Evolutionary conservation across 2,888 invertebrate species (phyloP).

Genomic region (Fragum sueziense): DNA sequence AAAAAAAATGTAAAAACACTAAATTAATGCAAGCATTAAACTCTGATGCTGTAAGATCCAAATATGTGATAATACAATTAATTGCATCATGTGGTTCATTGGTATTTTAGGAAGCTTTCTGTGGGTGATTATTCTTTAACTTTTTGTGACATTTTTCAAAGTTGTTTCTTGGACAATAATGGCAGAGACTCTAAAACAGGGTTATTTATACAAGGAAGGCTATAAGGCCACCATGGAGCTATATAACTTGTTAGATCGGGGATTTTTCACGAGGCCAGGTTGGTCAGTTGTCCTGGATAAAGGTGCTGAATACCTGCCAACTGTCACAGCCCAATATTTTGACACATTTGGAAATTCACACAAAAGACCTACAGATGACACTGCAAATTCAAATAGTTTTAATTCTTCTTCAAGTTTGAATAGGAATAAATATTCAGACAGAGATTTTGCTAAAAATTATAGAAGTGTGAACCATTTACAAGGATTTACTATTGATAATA

Average conservation of each 20-base stretch:
- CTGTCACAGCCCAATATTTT: slow-evolving; percentile 12
- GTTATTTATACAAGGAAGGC: slow-evolving; percentile 47
- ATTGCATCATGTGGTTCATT: no score
- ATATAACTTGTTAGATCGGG: slow-evolving; percentile 43
- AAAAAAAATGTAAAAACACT: no score
- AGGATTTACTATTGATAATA: neutral
- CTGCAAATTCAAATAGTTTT: neutral
- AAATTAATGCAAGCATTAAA: no score
- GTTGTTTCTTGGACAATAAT: no score
- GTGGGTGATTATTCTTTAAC: no score
- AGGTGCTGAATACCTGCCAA: slow-evolving; percentile 13
- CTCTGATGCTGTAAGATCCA: no score
- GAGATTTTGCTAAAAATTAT: neutral
- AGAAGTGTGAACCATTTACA: neutral
- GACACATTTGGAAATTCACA: neutral
- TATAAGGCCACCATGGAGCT: slow-evolving; percentile 42
- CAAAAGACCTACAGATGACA: neutral
- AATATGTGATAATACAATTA: no score
- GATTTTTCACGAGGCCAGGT: slow-evolving; percentile 26
- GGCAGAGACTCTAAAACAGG: slow-evolving; percentile 27
- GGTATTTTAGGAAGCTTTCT: no score
- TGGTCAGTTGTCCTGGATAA: slow-evolving; percentile 32
- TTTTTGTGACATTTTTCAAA: no score
- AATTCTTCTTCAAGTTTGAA: neutral
- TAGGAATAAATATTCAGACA: neutral